Evolutionary conservation across 2,888 invertebrate genomes (phyloP).

Genomic region (Sclerodermus sp.): DNA sequence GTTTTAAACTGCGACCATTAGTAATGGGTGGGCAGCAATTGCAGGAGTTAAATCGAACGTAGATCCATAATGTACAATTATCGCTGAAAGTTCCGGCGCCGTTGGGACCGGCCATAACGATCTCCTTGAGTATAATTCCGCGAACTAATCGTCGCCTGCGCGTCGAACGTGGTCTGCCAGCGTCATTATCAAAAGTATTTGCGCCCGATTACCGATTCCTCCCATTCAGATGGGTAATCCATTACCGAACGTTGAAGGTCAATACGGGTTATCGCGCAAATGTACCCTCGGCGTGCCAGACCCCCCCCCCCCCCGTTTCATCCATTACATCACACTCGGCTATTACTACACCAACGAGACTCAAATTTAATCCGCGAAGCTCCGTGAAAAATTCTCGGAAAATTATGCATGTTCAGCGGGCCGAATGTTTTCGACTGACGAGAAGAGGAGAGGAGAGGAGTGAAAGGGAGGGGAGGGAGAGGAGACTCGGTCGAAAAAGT

Average conservation of each 20-base stretch:
- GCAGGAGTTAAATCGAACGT: constrained; percentile 17
- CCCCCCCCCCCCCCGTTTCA: background rate
- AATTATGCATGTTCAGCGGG: no score
- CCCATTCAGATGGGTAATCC: background rate
- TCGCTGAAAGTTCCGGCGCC: constrained; percentile 11
- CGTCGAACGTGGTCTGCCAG: background rate
- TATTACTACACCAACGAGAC: no score
- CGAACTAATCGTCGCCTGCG: background rate
- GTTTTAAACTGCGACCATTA: constrained; percentile 17
- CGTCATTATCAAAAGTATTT: background rate
- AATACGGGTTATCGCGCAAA: background rate
- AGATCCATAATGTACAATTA: constrained; percentile 16
- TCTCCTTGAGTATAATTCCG: background rate
- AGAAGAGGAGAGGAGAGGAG: no score
- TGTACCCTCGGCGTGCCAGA: background rate
- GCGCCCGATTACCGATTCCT: background rate
- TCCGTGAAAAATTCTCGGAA: no score
- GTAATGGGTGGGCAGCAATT: constrained; percentile 10
- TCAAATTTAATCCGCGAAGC: no score
- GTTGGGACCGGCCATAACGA: background rate
- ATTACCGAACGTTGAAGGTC: background rate
- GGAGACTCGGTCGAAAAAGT: background rate
- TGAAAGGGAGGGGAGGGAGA: background rate
- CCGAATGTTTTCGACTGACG: background rate
- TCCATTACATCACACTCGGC: no score